phyloP scores from a whole-genome alignment of 2,113 vertebrate species.

The Leptodactylus fuscus region DNA sequence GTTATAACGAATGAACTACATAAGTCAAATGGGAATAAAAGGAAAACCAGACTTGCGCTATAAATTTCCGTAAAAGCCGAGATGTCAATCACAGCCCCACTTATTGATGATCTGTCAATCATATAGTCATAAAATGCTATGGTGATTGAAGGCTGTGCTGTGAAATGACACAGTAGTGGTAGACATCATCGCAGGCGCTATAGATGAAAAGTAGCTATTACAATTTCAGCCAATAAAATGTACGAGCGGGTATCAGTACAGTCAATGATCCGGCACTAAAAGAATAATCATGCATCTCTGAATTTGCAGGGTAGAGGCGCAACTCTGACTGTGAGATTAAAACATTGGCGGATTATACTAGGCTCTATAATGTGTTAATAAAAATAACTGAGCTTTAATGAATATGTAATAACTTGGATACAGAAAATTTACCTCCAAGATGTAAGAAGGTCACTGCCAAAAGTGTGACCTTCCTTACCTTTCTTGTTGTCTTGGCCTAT shows the following conservation, averaged over 20 bases:
- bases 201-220: background rate
- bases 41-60: background rate
- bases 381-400: background rate
- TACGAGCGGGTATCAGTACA: background rate
- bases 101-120: constrained; percentile 2
- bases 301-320: background rate
- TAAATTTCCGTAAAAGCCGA: background rate
- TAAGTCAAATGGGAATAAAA: background rate
- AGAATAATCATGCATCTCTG: background rate
- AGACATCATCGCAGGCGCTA: background rate
- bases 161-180: background rate
- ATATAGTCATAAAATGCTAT: background rate
- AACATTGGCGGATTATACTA: background rate
- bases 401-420: background rate
- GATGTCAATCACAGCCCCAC: background rate
- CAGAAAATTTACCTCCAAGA: background rate
- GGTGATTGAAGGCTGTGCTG: background rate
- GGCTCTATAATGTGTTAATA: background rate
- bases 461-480: no score
- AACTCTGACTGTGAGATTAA: background rate
- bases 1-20: background rate
- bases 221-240: background rate
- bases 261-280: constrained; percentile 27
- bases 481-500: no score
- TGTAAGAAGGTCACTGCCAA: no score